A percentile compares a stretch with the other conserved stretches of the same genome.
Conservation (phyloP, 2,797 vertebrate genomes). For the Ctenopoma multispine region DNA sequence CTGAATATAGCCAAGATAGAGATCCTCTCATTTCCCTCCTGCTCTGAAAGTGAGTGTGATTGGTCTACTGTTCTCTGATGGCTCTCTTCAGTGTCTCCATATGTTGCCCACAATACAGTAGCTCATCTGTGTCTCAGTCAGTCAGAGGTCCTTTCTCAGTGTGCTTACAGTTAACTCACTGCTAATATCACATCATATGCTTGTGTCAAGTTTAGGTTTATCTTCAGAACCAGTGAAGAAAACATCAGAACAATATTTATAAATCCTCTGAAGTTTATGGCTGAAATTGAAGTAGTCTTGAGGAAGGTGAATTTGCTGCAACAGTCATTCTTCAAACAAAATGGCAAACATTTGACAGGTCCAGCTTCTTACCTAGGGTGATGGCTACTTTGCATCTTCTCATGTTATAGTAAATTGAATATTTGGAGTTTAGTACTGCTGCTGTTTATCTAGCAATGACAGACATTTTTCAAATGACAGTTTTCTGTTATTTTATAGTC, state of each 20-base stretch:
- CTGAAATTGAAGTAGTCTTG: no score
- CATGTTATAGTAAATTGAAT: not conserved
- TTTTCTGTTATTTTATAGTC: not conserved
- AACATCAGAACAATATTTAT: not conserved
- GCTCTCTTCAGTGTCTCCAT: constrained; percentile 25
- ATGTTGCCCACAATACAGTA: constrained; percentile 14
- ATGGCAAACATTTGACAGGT: not conserved
- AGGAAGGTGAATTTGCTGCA: not conserved
- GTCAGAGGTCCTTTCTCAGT: not conserved
- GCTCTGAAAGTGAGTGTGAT: no score
- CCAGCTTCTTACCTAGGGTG: not conserved
- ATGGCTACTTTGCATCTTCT: not conserved
- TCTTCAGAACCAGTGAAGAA: not conserved
- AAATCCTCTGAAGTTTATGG: no score
- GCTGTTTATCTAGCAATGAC: not conserved
- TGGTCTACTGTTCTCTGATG: constrained; percentile 10
- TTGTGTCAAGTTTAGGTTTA: not conserved
- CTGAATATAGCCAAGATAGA: not conserved
- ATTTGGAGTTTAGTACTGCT: not conserved
- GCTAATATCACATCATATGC: not conserved
- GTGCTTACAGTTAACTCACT: not conserved
- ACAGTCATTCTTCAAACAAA: not conserved
- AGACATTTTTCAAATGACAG: not conserved
- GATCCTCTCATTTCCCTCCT: not conserved
- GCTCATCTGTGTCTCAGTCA: constrained; percentile 11